Evolutionary conservation across 2,888 invertebrate genomes (phyloP), one percentile per base, ranked within the genome.

Genomic region (Hipparchia semele): DNA sequence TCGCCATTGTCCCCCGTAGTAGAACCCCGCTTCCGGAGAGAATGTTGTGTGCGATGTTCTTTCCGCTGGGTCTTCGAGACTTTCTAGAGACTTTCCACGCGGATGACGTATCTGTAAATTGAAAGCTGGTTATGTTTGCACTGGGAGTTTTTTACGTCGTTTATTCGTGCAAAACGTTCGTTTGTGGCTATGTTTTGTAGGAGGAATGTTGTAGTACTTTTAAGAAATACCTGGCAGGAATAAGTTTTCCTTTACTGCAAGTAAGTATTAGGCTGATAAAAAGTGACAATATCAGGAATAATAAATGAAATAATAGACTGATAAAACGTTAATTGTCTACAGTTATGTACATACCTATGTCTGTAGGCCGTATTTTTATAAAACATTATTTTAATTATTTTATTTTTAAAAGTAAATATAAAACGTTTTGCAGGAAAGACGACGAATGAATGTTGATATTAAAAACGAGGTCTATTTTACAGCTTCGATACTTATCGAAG

Each of bases 11-110:
- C 94, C 93, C 76, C 95, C 95, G 76, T 95, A 95, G 86, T 95
- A 95, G 62, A 95, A 87, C 3, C 90, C 94, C 68, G 95, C 94
- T 80, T 96, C 95, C 0, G 95, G 93, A 1, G 94, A 94, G 83
- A 95, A 95, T 1, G 95, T 95, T 68, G 94, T 94, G 80, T 95
- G 95, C 8, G 94, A 94, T 0, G 94, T 91, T 78, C 96, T 91
- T 81, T 96, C 96, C 64, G 95, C 95, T 51, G 97, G 96, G 82
- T 97, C 98, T 87, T 98, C 97, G 78, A 98, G 92, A 78, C 97
- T 97, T 90, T 98, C 98, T 80, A 98, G 94, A 33, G 97, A 97
- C 90, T 98, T 98, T 65, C 98, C 98, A 80, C 98, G 95, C 71
- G 97, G 97, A 81, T 97, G 96, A 84, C 97, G 96, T 80, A 97